These are phyloP conservation scores for Phylloscopus whistleri DNA, from an alignment of 2,113 vertebrate genomes.

Conservation along the genomic window DNA sequence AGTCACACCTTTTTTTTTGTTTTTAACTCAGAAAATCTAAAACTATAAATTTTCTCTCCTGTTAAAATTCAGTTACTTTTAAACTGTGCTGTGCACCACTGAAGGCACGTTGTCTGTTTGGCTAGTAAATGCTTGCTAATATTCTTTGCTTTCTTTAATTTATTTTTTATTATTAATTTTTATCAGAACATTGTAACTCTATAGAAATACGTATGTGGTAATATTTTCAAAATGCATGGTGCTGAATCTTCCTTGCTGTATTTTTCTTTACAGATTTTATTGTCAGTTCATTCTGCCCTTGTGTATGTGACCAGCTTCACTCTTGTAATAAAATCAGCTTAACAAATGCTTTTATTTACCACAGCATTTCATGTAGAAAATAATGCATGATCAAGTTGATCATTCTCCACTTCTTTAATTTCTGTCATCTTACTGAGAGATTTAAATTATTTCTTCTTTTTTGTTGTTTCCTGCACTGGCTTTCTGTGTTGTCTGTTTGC, in stretches of 20 bases:
- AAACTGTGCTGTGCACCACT: neutral
- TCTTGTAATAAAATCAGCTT: neutral
- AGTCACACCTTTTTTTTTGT: neutral
- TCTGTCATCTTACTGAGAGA: neutral
- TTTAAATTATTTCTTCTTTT: slow-evolving; percentile 23
- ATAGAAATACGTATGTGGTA: neutral
- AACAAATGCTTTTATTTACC: neutral
- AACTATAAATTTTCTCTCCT: neutral
- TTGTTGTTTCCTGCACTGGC: slow-evolving; percentile 27
- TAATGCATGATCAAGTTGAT: neutral
- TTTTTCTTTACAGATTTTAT: neutral
- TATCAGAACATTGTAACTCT: neutral
- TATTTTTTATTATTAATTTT: neutral
- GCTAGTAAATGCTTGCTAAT: neutral
- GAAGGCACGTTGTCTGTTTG: neutral
- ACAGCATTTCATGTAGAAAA: neutral
- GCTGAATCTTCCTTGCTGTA: neutral
- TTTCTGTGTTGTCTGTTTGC: slow-evolving; percentile 47
- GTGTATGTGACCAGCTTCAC: neutral
- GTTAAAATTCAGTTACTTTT: neutral
- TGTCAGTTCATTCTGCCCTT: neutral
- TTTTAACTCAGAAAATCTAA: neutral
- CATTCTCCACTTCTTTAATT: neutral
- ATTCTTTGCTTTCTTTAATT: neutral
- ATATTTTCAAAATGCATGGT: neutral